Base-by-base conservation (phyloP, 2,113 vertebrate species). In the Felis chaus region DNA sequence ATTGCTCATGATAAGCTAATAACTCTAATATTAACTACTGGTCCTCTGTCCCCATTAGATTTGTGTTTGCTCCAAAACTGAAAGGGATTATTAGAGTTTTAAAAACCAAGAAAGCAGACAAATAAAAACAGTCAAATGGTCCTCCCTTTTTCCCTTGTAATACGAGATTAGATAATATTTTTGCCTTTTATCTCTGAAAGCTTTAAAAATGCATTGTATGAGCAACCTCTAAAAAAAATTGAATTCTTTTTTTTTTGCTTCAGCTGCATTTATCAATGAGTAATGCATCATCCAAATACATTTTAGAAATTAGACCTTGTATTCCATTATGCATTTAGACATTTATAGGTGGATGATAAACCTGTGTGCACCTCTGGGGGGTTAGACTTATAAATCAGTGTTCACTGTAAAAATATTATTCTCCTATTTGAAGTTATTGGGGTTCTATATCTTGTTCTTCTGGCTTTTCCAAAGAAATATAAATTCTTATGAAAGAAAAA, bases 271-370 rank as follows among this genome's bases (percentile, higher is more conserved):
- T 98, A 97, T 97, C 98, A 97, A 98, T 97, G 97, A 98, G 95
- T 91, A 98, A 98, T 98, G 98, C 55, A 98, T 98, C 98, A 98
- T 98, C 96, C 94, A 98, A 98, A 98, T 96, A 98, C 96, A 98
- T 97, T 98, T 98, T 57, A 98, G 98, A 99, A 98, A 98, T 98
- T 98, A 98, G 95, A 97, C 80, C 80, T 97, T 98, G 96, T 97
- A 98, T 98, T 98, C 97, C 97, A 98, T 98, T 98, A 98, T 98
- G 97, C 97, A 98, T 98, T 98, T 97, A 98, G 98, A 98, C 98
- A 98, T 98, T 99, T 98, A 98, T 97, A 98, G 97, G 96, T 98
- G 94, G 95, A 98, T 98, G 98, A 98, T 98, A 99, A 98, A 98
- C 97, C 98, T 98, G 90, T 97, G 98, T 98, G 95, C 73, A 98